Evolutionary conservation across 2,888 invertebrate genomes (phyloP), one percentile per base, ranked within the genome.

Genomic region (Lottia gigantea): DNA sequence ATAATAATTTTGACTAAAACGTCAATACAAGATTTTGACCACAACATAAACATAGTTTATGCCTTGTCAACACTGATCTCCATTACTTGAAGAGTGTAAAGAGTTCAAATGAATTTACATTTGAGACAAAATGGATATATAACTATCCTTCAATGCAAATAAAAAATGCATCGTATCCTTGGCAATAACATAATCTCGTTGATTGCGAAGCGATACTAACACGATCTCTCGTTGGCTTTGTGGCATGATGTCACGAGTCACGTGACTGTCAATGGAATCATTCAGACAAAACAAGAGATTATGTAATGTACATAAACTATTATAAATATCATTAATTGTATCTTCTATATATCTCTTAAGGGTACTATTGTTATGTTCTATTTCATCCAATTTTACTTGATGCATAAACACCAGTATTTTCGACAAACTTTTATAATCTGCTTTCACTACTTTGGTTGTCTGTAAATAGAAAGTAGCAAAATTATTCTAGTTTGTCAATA

Each of bases 161-260:
- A 65, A 25, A 46, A 65, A 46, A 23, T 65, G 46, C 16, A 19
- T 12, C 23, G 25, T 46, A 23, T 65, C 65, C 19, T 65, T 65
- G 16, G 65, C 40, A 15, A 65, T 46, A 15, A 65, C 16, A 45
- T 46, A 65, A 45, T 65, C 65, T 46, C 65, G 65, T 0, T 40
- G 45, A 45, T 65, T 46, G 16, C 65, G 31, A 25, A 19, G 11
- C 16, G 65, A 19, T 46, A 65, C 19, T 16, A 23, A 6, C 19
- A 19, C 8, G 25, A 65, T 65, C 19, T 65, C 65, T 31, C 65
- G 65, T 19, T 19, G 19, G 8, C 16, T 16, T 65, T 31, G 2
- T 7, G 65, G 46, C 65, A 65, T 65, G 7, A 65, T 46, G 65
- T 65, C 65, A 65, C 65, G 46, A 25, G 65, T 45, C 7, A 65